phyloP scores from a whole-genome alignment of 2,888 invertebrate species.

The Protodeltote pygarga region DNA sequence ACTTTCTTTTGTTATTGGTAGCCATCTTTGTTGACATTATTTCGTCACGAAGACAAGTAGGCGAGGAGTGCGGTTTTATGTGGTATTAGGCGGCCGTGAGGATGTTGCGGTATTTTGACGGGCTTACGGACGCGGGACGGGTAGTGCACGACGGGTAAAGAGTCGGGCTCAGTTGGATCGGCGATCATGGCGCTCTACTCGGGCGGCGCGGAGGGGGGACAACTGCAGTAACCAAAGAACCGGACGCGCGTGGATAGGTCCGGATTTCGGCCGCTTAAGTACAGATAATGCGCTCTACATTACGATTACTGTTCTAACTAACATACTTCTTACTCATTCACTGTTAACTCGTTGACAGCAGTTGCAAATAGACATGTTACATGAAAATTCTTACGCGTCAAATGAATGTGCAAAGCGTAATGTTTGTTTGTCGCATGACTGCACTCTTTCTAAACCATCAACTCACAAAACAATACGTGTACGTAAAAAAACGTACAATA shows the following conservation, averaged over 20 bases:
- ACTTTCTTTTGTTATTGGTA: conserved; percentile 44
- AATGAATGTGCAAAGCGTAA: conserved; percentile 19
- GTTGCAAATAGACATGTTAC: not conserved
- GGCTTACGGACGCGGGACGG: conserved; percentile 29
- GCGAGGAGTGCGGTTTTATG: conserved; percentile 36
- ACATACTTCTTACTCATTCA: conserved; percentile 34
- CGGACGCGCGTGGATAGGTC: conserved; percentile 38
- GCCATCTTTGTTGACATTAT: conserved; percentile 49
- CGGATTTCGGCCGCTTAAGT: conserved; percentile 43
- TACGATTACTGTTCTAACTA: conserved; percentile 22
- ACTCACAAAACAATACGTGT: conserved; percentile 31
- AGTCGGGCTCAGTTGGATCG: conserved; percentile 21
- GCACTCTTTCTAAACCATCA: conserved; percentile 31
- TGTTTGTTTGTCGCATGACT: conserved; percentile 14
- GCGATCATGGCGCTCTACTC: conserved; percentile 28
- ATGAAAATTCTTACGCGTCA: conserved; percentile 9
- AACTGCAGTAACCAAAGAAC: conserved; percentile 47
- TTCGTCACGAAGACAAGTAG: conserved; percentile 30
- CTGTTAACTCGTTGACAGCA: conserved; percentile 2
- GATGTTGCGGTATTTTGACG: conserved; percentile 49
- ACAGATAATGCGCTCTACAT: conserved; percentile 31
- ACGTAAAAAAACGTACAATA: conserved; percentile 40
- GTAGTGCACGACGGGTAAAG: conserved; percentile 29
- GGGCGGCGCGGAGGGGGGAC: conserved; percentile 5
- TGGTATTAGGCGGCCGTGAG: conserved; percentile 34